Evolutionary conservation across 2,113 vertebrate genomes (phyloP).

Genomic region (Danionella cerebrum): DNA sequence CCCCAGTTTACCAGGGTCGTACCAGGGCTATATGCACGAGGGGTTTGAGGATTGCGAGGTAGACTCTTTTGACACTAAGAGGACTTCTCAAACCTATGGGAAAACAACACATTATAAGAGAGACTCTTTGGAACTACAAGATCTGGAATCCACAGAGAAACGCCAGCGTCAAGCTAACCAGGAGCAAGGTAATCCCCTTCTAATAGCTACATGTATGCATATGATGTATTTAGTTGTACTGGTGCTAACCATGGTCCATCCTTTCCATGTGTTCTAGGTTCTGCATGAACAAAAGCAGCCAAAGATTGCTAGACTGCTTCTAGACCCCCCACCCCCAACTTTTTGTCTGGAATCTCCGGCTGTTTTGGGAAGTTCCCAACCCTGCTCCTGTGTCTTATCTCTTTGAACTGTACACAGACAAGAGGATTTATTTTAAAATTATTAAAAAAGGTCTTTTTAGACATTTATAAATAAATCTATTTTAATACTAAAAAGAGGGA

Average conservation of each 20-base stretch:
- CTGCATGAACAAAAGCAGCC: slow-evolving; percentile 60
- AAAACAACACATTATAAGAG: slow-evolving; percentile 58
- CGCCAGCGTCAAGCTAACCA: slow-evolving; percentile 49
- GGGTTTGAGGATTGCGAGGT: slow-evolving; percentile 66
- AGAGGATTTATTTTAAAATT: slow-evolving; percentile 67
- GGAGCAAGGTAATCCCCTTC: slow-evolving; percentile 53
- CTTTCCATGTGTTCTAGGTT: slow-evolving; percentile 49
- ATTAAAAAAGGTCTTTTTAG: slow-evolving; percentile 58
- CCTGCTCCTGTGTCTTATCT: slow-evolving; percentile 38
- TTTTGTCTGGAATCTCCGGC: slow-evolving; percentile 42
- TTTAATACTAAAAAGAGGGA: slow-evolving; percentile 76
- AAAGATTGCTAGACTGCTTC: slow-evolving; percentile 62
- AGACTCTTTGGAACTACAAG: slow-evolving; percentile 74
- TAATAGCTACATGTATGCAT: background rate
- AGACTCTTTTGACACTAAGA: slow-evolving; percentile 63
- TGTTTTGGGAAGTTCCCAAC: slow-evolving; percentile 40
- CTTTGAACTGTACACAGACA: slow-evolving; percentile 57
- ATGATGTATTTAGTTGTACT: background rate
- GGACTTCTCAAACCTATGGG: slow-evolving; percentile 51
- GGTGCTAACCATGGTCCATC: slow-evolving; percentile 21
- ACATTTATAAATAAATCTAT: slow-evolving; percentile 75
- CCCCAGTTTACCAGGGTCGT: slow-evolving; percentile 77
- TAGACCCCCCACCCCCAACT: slow-evolving; percentile 13
- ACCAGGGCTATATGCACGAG: slow-evolving; percentile 74
- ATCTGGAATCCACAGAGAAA: slow-evolving; percentile 61